Conservation (phyloP, 1,140 invertebrate species). For the Drosophila bocki region DNA sequence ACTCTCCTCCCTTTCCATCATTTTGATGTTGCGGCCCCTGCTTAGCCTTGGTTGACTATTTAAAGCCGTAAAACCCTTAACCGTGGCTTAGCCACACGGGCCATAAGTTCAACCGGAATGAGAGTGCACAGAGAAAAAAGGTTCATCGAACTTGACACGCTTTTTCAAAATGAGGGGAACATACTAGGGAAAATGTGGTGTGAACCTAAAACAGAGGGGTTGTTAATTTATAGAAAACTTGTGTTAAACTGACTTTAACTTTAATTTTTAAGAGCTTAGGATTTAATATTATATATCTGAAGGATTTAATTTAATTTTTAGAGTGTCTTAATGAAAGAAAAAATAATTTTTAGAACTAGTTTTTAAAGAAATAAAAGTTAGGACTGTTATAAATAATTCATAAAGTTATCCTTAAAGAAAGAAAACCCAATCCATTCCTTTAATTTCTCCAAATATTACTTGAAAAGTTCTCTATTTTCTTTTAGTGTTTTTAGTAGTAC, state of each 20-base stretch:
- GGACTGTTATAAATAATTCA: not conserved
- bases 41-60: slow-evolving; percentile 60
- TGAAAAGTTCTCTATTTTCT: not conserved
- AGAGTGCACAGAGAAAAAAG: slow-evolving; percentile 49
- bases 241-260: not conserved
- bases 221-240: not conserved
- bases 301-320: not conserved
- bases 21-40: slow-evolving; percentile 41
- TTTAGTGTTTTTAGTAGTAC: not conserved
- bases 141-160: slow-evolving; percentile 32
- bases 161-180: not conserved
- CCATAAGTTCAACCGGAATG: slow-evolving; percentile 56
- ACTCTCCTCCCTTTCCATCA: not conserved
- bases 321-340: fast-evolving
- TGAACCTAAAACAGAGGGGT: not conserved
- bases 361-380: not conserved
- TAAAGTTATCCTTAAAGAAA: not conserved
- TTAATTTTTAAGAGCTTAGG: too few relatives aligned
- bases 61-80: slow-evolving; percentile 67
- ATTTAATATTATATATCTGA: not conserved
- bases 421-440: too few relatives aligned
- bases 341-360: not conserved
- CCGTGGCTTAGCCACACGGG: slow-evolving; percentile 56
- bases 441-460: too few relatives aligned
- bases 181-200: not conserved